Evolutionary conservation across 2,888 invertebrate species (phyloP), one percentile per base, ranked within the genome.

Genomic region (Heliconius sara): DNA sequence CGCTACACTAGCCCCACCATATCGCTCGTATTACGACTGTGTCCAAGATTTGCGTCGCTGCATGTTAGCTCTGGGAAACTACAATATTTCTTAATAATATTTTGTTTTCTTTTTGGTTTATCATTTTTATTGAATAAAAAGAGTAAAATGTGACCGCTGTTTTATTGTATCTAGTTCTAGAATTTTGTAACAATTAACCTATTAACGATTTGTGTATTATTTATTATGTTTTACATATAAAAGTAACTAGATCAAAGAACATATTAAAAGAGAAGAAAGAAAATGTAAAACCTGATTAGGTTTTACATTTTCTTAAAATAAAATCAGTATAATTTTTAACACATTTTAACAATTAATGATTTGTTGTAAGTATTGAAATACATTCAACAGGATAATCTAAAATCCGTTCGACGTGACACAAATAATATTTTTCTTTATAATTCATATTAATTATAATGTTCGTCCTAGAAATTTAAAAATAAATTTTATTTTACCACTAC

Each of bases 11-110:
- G 96, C 96, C 3, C 96, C 97, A 12, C 98, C 98, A 0, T 97
- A 97, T 85, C 96, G 95, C 81, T 98, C 97, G 83, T 97, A 97
- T 89, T 97, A 97, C 85, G 94, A 97, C 74, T 97, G 97, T 87
- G 97, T 97, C 81, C 97, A 98, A 89, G 96, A 96, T 76, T 92
- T 97, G 22, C 95, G 97, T 84, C 95, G 96, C 75, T 97, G 97
- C 84, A 96, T 97, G 91, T 92, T 98, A 6, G 94, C 96, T 78
- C 91, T 96, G 83, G 98, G 97, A 73, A 97, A 97, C 84, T 93
- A 95, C 80, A 94, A 91, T 80, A 91, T 95, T 88, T 86, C 87
- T 68, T 90, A 85, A 86, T 30, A 76, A 13, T 72, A 72, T 43
- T 34, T 47, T 27, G 30, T 30, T 30, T 60, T 47, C 43, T 9